phyloP scores from a whole-genome alignment of 2,113 vertebrate genomes.

The Leuciscus idus region DNA sequence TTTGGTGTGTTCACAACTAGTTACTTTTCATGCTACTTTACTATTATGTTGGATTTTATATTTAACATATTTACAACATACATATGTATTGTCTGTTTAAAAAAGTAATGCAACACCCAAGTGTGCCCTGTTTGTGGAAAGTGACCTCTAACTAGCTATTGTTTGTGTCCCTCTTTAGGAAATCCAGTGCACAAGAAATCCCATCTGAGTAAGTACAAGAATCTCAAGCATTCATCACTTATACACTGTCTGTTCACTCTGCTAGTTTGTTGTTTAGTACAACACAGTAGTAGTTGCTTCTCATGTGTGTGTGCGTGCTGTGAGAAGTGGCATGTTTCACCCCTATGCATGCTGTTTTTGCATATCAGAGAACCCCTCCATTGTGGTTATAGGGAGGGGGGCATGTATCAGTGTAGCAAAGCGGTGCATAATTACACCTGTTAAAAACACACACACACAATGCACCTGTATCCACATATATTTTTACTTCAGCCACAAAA shows the following conservation, averaged over 20 bases:
- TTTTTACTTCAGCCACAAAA: slow-evolving; percentile 47
- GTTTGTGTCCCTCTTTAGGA: slow-evolving; percentile 9
- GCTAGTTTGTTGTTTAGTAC: not conserved
- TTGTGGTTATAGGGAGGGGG: slow-evolving; percentile 42
- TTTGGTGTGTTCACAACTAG: not conserved
- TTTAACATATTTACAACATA: not conserved
- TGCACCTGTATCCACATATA: slow-evolving; percentile 56
- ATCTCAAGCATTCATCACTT: not conserved
- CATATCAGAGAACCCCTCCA: slow-evolving; percentile 28
- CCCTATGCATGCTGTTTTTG: slow-evolving; percentile 29
- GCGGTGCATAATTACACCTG: slow-evolving; percentile 49
- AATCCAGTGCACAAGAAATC: slow-evolving; percentile 49
- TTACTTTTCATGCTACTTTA: not conserved
- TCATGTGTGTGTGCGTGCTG: not conserved
- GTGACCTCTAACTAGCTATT: not conserved
- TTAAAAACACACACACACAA: slow-evolving; percentile 11
- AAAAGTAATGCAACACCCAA: no score
- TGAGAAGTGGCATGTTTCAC: slow-evolving; percentile 18
- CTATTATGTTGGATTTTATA: not conserved
- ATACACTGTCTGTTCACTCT: not conserved
- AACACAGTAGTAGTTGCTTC: not conserved
- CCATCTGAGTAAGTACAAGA: slow-evolving; percentile 60
- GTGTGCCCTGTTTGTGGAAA: no score
- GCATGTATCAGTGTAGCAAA: slow-evolving; percentile 43
- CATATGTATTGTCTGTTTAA: no score